Conservation (phyloP, 2,797 vertebrate species). For the Mus minutoides region DNA sequence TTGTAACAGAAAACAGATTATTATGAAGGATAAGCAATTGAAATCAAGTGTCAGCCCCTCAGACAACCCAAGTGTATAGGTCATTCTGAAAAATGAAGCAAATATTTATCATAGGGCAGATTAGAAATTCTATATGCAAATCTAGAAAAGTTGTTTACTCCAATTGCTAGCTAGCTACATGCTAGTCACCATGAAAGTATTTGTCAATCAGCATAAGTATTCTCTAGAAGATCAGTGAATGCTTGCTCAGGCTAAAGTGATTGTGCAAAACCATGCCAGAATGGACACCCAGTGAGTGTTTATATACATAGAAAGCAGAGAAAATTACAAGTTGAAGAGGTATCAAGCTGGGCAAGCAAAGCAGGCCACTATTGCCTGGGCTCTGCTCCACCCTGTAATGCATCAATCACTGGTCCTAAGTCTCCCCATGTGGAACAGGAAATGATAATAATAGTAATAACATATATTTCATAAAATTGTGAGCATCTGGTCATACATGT, state of each 20-base stretch:
- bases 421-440: neutral
- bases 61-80: neutral
- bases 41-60: slow-evolving; percentile 13
- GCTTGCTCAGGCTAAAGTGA: neutral
- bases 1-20: slow-evolving; percentile 15
- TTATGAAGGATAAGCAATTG: neutral
- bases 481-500: neutral
- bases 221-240: slow-evolving; percentile 12
- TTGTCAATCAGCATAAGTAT: neutral
- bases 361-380: accelerated
- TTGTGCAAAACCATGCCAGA: neutral
- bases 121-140: slow-evolving; percentile 3
- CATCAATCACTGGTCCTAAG: neutral
- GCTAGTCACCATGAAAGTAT: neutral
- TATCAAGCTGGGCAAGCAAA: neutral
- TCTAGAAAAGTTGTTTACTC: neutral
- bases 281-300: neutral
- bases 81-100: neutral
- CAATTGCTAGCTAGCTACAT: neutral
- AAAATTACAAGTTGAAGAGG: neutral
- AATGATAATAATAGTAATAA: neutral
- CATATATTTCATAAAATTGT: neutral
- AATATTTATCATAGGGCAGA: neutral
- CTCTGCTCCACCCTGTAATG: neutral
- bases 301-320: neutral